Base-by-base conservation (phyloP, 2,888 invertebrate species). In the Cantharis rufa region DNA sequence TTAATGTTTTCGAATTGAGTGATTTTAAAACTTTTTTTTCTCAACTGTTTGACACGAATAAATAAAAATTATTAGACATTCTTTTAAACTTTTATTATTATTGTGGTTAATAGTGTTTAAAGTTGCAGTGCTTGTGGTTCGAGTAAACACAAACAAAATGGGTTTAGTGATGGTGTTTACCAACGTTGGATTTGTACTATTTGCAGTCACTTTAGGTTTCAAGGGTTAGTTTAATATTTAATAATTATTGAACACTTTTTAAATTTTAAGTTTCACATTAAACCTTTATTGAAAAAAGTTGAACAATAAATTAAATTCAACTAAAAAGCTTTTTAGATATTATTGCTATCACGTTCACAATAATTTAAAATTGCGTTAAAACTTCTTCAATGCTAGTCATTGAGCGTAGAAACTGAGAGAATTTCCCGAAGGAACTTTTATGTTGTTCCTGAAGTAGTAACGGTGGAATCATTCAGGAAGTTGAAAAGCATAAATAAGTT, bases 351-450 rank as follows among this genome's bases (percentile, higher is more conserved):
- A 66, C 64, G 64, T 66, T 66, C 64, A 24, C 18, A 66, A 66
- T 66, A 66, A 66, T 66, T 66, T 66, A 66, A 66, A 66, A 66
- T 66, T 66, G 64, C 64, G 64, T 66, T 66, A 68, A 71, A 72
- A 72, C 72, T 72, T 72, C 72, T 16, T 69, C 69, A 73, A 73
- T 69, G 69, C 69, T 66, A 66, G 64, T 66, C 64, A 66, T 66
- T 21, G 64, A 66, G 64, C 64, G 64, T 66, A 66, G 64, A 66
- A 66, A 66, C 64, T 72, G 27, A 48, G 66, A 24, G 64, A 73
- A 73, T 73, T 73, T 73, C 73, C 73, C 73, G 73, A 27, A 73
- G 73, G 73, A 69, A 73, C 73, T 73, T 73, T 73, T 73, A 73
- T 73, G 73, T 69, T 73, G 73, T 73, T 68, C 62, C 69, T 69